These are phyloP conservation scores for Drosophila buzzatii DNA, from an alignment of 2,888 invertebrate species.

Conservation along the genomic window DNA sequence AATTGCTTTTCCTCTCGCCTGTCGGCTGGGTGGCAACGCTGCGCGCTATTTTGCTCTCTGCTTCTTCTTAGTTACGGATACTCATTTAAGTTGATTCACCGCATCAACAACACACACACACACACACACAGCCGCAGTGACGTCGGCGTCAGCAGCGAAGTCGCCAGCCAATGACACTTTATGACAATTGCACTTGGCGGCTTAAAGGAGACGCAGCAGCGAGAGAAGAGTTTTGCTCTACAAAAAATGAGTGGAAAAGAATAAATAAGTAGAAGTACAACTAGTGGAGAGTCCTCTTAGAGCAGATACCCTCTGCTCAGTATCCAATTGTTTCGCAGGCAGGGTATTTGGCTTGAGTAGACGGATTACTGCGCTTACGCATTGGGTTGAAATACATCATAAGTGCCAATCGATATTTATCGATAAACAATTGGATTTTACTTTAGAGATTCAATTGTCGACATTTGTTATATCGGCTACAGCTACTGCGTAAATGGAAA, in stretches of 20 bases:
- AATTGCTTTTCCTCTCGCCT: constrained; percentile 58
- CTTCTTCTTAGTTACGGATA: constrained; percentile 69
- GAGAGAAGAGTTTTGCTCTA: constrained; percentile 7
- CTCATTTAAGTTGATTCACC: constrained; percentile 82
- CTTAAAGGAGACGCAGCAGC: constrained; percentile 35
- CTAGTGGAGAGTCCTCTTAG: not conserved
- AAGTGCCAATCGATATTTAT: not conserved
- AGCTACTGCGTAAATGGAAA: not conserved
- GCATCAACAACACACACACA: constrained; percentile 55
- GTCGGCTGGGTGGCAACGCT: constrained; percentile 10
- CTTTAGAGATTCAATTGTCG: too few species aligned
- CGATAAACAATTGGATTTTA: not conserved
- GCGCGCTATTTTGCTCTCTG: constrained; percentile 4
- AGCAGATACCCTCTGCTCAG: not conserved
- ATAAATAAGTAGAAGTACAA: constrained; percentile 2
- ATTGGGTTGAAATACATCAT: not conserved
- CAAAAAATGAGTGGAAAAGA: constrained; percentile 25
- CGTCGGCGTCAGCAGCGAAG: constrained; percentile 17
- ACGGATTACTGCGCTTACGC: too few species aligned
- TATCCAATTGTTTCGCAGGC: not conserved
- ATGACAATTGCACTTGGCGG: constrained; percentile 81
- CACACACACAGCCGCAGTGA: constrained; percentile 10
- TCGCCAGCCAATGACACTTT: constrained; percentile 82
- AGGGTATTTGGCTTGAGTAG: too few species aligned
- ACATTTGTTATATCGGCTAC: too few species aligned